Conservation (phyloP, 2,113 vertebrate species). For the Fukomys damarensis region DNA sequence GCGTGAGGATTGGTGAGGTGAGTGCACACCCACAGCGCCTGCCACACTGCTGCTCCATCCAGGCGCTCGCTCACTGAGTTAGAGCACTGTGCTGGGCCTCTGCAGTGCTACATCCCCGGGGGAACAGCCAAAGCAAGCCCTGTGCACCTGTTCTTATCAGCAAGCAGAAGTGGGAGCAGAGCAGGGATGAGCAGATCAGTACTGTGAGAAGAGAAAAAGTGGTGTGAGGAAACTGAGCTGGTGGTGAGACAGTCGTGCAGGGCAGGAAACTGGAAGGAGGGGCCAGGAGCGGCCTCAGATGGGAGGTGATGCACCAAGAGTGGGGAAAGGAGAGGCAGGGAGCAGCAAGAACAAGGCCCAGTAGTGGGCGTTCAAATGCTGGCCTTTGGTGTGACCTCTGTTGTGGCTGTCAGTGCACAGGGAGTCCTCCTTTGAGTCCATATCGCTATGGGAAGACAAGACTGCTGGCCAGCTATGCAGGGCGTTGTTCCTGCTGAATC, state of each 20-base stretch:
- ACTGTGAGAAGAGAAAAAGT: background rate
- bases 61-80: background rate
- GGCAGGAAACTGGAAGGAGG: background rate
- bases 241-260: background rate
- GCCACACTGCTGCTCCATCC: fast-evolving
- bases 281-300: background rate
- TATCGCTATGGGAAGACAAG: too few relatives aligned
- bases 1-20: background rate
- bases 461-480: background rate
- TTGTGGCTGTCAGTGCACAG: fast-evolving
- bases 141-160: background rate
- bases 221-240: background rate
- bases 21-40: fast-evolving
- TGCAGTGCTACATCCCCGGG: background rate
- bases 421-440: background rate
- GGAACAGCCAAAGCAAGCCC: fast-evolving
- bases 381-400: fast-evolving
- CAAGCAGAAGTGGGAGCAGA: background rate
- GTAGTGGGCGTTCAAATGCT: fast-evolving
- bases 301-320: background rate
- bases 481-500: background rate
- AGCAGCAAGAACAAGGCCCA: background rate
- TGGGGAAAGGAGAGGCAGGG: background rate
- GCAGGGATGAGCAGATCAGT: background rate
- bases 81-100: background rate